phyloP scores from a whole-genome alignment of 1,140 invertebrate genomes.

The Panagrolaimus sp. region DNA sequence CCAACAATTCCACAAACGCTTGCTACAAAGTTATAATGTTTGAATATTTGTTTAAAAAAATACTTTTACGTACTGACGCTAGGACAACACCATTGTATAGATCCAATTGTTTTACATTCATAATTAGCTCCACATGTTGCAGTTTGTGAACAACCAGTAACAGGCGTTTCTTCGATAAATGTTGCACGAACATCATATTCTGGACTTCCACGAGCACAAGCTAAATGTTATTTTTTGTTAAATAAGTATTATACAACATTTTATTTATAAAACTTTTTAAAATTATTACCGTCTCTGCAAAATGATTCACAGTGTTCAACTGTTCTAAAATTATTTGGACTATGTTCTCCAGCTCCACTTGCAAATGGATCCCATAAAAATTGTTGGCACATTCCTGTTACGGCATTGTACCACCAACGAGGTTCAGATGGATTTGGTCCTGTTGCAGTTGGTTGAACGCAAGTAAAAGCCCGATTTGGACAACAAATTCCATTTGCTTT shows the following conservation, averaged over 20 bases:
- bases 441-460: slow-evolving; percentile 55
- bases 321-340: slow-evolving; percentile 55
- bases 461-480: slow-evolving; percentile 53
- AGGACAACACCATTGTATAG: slow-evolving; percentile 53
- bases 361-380: slow-evolving; percentile 56
- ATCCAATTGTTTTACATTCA: slow-evolving; percentile 55
- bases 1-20: slow-evolving; percentile 46
- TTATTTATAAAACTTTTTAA: background rate
- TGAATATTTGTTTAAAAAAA: background rate
- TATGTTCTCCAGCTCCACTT: slow-evolving; percentile 43
- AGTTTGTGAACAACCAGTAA: slow-evolving; percentile 37
- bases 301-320: slow-evolving; percentile 55
- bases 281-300: slow-evolving; percentile 52
- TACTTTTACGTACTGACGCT: slow-evolving; percentile 37
- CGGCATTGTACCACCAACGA: slow-evolving; percentile 55
- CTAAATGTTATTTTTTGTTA: slow-evolving; percentile 29
- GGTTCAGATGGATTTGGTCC: slow-evolving; percentile 53
- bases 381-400: slow-evolving; percentile 54
- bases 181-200: slow-evolving; percentile 14
- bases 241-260: background rate
- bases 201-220: slow-evolving; percentile 50
- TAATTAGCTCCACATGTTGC: slow-evolving; percentile 41
- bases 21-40: background rate
- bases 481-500: slow-evolving; percentile 55
- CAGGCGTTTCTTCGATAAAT: background rate